A percentile compares a stretch with the other conserved stretches of the same genome.
These are phyloP conservation scores for Ctenopoma multispine DNA, from an alignment of 2,797 vertebrate species.

Conservation along the genomic window DNA sequence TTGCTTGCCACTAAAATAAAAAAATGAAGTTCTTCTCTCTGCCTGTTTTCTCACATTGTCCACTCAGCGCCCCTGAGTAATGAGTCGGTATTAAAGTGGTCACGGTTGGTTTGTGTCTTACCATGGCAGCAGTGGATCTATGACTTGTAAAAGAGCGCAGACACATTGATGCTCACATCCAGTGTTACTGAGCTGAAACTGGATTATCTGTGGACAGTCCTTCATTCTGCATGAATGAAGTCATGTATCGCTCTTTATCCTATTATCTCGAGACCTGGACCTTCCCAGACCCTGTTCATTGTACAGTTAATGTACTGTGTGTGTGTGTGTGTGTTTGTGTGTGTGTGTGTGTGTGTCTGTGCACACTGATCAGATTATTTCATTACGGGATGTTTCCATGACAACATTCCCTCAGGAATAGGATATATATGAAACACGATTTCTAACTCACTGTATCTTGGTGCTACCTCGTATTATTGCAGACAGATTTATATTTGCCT, in stretches of 20 bases:
- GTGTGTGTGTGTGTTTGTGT: background rate
- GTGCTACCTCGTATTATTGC: background rate
- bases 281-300: background rate
- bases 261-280: slow-evolving; percentile 28
- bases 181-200: slow-evolving; percentile 10
- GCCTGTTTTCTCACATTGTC: background rate
- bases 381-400: slow-evolving; percentile 57
- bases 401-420: slow-evolving; percentile 33
- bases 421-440: slow-evolving; percentile 1
- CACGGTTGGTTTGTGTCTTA: background rate
- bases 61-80: background rate
- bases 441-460: background rate
- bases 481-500: background rate
- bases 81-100: slow-evolving; percentile 12
- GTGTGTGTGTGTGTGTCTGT: background rate
- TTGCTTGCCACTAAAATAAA: too few species aligned
- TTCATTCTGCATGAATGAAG: slow-evolving; percentile 36
- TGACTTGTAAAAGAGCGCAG: background rate
- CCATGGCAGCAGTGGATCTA: background rate
- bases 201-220: slow-evolving; percentile 17
- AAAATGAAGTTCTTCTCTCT: background rate
- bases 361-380: slow-evolving; percentile 36
- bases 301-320: slow-evolving; percentile 3
- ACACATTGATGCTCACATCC: slow-evolving; percentile 23
- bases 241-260: slow-evolving; percentile 21